Evolutionary conservation across 2,113 vertebrate genomes (phyloP).

Genomic region (Tetrao urogallus): DNA sequence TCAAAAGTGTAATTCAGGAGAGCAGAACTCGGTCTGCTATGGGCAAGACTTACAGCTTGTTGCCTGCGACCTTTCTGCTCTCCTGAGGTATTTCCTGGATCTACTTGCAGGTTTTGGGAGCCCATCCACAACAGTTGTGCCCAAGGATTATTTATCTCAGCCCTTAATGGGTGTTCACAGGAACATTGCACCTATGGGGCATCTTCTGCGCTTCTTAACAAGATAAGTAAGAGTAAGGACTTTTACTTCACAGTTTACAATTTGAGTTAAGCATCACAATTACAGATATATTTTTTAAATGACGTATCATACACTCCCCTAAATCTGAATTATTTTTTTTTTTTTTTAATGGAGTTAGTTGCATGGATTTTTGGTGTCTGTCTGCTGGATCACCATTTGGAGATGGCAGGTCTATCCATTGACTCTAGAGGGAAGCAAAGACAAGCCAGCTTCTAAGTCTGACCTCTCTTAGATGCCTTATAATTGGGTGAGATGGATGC

Average conservation of each 20-base stretch:
- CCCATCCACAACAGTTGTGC: background rate
- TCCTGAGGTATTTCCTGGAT: background rate
- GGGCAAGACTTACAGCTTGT: background rate
- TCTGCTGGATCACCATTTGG: background rate
- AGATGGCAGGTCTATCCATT: background rate
- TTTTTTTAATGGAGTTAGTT: background rate
- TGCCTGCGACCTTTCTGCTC: background rate
- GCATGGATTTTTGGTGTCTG: background rate
- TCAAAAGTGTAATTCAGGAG: background rate
- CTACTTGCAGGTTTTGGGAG: background rate
- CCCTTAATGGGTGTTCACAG: background rate
- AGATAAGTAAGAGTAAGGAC: background rate
- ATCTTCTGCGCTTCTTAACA: background rate
- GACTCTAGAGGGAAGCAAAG: constrained; percentile 60
- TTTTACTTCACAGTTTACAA: background rate
- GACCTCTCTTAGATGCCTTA: background rate
- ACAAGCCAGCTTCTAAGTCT: background rate
- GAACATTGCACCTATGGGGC: background rate
- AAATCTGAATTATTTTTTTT: background rate
- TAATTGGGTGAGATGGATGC: fast-evolving
- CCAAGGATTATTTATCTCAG: background rate
- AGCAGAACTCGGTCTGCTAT: background rate
- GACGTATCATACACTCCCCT: background rate
- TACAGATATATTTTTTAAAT: background rate
- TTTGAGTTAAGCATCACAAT: background rate